Conservation (phyloP, 1,140 invertebrate genomes). For the Dendrolimus kikuchii region DNA sequence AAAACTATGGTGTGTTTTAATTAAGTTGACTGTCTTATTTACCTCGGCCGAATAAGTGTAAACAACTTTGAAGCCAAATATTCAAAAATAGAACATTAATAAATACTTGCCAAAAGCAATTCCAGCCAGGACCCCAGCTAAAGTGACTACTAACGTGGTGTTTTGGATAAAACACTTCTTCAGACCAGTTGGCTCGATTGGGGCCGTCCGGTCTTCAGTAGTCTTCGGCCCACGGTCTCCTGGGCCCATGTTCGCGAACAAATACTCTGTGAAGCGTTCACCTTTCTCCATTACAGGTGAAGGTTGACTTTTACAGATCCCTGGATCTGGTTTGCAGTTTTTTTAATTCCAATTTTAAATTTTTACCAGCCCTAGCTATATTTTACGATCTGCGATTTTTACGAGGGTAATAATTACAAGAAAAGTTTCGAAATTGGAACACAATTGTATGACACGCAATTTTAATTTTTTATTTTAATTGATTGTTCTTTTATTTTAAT, state of each 20-base stretch:
- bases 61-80: no score
- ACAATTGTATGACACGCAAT: no score
- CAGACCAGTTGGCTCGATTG: slow-evolving; percentile 76
- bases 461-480: no score
- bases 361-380: slow-evolving; percentile 8
- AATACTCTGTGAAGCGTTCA: slow-evolving; percentile 80
- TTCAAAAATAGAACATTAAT: no score
- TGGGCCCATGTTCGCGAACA: slow-evolving; percentile 80
- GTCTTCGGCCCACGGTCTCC: slow-evolving; percentile 68
- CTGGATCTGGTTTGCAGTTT: slow-evolving; percentile 30
- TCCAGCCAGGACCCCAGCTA: slow-evolving; percentile 83
- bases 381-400: no score
- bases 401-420: no score
- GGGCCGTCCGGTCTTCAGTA: slow-evolving; percentile 71
- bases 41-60: no score
- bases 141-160: slow-evolving; percentile 82
- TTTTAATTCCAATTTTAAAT: slow-evolving; percentile 4
- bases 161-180: slow-evolving; percentile 82
- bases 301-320: slow-evolving; percentile 40
- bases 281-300: slow-evolving; percentile 68
- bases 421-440: no score
- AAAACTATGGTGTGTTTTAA: not conserved
- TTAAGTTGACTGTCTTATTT: not conserved
- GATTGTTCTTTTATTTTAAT: slow-evolving; percentile 6
- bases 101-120: slow-evolving; percentile 77